Evolutionary conservation across 1,140 invertebrate species (phyloP).

Genomic region (Sycophaga agraensis): DNA sequence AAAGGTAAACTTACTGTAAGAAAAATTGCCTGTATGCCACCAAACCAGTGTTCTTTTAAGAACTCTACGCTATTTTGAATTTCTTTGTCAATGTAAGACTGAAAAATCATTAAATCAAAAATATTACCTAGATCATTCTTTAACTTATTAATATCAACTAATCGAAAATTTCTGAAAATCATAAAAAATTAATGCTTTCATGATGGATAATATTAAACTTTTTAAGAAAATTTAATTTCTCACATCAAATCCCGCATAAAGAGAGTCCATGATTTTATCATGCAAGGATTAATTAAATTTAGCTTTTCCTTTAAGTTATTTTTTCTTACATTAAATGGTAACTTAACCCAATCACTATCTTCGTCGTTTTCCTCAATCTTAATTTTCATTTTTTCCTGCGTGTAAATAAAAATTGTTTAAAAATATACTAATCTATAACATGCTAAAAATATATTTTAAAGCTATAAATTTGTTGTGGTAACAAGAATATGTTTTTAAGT

Average conservation of each 20-base stretch:
- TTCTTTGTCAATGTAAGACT: conserved; percentile 58
- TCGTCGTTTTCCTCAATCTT: too few relatives aligned
- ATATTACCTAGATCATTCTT: conserved; percentile 55
- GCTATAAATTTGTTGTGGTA: too few relatives aligned
- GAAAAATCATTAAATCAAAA: conserved; percentile 66
- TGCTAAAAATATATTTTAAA: too few relatives aligned
- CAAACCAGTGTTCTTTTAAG: conserved; percentile 65
- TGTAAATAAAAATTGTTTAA: too few relatives aligned
- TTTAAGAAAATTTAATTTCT: neutral
- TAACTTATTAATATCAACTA: conserved; percentile 49
- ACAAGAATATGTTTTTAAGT: too few relatives aligned
- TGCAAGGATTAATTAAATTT: conserved; percentile 49
- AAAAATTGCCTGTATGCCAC: conserved; percentile 65
- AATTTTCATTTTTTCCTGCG: too few relatives aligned
- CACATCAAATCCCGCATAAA: conserved; percentile 44
- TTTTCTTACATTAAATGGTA: neutral
- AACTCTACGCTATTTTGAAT: conserved; percentile 61
- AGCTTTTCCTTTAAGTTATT: conserved; percentile 9
- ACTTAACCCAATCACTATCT: too few relatives aligned
- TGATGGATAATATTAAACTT: conserved; percentile 14
- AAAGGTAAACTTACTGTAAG: conserved; percentile 36
- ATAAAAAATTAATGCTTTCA: conserved; percentile 1
- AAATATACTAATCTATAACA: too few relatives aligned
- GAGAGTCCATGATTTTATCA: conserved; percentile 45
- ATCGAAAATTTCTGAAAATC: conserved; percentile 35